Percentiles rank a stretch among this genome's conserved stretches.
Conservation (phyloP, 2,113 vertebrate species). For the Aplodontia rufa region DNA sequence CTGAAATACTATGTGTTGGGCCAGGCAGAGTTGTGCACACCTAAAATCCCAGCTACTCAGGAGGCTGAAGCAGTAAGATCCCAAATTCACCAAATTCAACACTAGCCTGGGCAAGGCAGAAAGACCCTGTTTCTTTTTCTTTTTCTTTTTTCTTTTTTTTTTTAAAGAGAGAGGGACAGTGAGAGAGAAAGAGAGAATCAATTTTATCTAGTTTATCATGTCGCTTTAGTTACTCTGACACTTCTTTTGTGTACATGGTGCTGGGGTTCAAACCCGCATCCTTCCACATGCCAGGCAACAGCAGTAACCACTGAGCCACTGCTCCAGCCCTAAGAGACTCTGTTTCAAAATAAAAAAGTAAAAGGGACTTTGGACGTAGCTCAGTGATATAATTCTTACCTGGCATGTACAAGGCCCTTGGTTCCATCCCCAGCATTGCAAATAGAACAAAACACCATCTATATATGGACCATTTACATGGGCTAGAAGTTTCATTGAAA, state of each 20-base stretch:
- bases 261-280: no score
- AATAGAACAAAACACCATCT: neutral
- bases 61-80: neutral
- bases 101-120: neutral
- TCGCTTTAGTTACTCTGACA: no score
- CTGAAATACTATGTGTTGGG: neutral
- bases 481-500: neutral
- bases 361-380: no score
- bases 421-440: neutral
- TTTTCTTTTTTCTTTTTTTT: no score
- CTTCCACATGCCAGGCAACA: no score
- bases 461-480: neutral
- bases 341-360: neutral
- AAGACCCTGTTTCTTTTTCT: neutral
- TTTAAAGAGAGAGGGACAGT: no score
- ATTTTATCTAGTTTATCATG: no score
- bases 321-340: no score
- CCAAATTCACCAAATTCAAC: neutral
- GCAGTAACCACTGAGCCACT: no score
- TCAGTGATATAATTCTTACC: neutral
- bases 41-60: neutral
- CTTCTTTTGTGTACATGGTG: no score
- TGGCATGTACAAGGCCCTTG: neutral
- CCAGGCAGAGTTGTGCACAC: neutral
- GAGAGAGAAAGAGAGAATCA: no score